Conservation (phyloP, 2,797 vertebrate genomes). For the Lacerta viridis region DNA sequence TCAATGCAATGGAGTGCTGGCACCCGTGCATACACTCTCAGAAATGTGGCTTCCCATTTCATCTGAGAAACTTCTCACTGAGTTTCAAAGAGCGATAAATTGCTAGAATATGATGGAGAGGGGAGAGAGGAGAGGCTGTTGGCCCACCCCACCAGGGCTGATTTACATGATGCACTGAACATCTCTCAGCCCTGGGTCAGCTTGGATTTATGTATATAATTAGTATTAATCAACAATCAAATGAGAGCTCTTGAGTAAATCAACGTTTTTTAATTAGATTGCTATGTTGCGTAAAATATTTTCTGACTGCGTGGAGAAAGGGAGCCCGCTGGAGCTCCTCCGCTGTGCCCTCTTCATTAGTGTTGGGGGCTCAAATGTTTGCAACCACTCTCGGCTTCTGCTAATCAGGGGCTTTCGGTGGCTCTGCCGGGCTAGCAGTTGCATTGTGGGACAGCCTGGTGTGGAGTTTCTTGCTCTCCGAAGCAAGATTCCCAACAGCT, state of each 20-base stretch:
- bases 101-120: neutral
- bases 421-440: neutral
- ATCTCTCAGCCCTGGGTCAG: constrained; percentile 44
- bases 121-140: neutral
- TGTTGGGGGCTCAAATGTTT: neutral
- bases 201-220: constrained; percentile 57
- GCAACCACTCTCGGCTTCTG: constrained; percentile 8
- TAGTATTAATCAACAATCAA: constrained; percentile 61
- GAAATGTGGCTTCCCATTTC: neutral
- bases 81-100: neutral
- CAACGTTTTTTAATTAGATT: constrained; percentile 62
- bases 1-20: neutral
- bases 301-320: constrained; percentile 44
- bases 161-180: constrained; percentile 33
- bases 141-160: constrained; percentile 2
- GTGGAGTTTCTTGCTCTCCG: constrained; percentile 11
- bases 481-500: constrained; percentile 12
- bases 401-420: constrained; percentile 23
- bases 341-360: neutral
- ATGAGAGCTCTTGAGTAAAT: constrained; percentile 60
- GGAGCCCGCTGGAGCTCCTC: neutral
- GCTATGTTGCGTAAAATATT: constrained; percentile 44
- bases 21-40: no score
- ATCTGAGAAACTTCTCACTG: neutral
- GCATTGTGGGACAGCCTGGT: constrained; percentile 9